phyloP scores from a whole-genome alignment of 1,140 invertebrate species.

The Metaphire vulgaris region DNA sequence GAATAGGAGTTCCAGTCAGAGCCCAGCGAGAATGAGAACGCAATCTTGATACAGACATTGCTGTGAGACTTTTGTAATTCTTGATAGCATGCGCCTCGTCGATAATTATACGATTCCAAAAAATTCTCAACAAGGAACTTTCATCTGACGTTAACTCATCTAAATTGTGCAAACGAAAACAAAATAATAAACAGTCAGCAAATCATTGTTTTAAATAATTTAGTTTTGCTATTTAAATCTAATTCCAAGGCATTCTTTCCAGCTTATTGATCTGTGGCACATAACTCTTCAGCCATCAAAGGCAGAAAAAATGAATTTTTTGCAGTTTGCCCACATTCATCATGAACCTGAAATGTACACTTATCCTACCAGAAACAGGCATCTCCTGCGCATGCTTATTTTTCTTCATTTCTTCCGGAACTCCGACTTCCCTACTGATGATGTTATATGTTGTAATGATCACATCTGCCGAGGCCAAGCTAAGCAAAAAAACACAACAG shows the following conservation, averaged over 20 bases:
- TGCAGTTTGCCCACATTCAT: too few species aligned
- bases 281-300: too few species aligned
- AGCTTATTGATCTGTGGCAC: too few species aligned
- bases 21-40: conserved; percentile 62
- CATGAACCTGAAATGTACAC: too few species aligned
- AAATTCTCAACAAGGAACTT: conserved; percentile 57
- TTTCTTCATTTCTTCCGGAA: conserved; percentile 35
- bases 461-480: conserved; percentile 54
- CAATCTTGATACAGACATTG: conserved; percentile 64
- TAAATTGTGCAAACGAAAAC: not conserved
- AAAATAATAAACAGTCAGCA: not conserved
- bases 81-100: conserved; percentile 89
- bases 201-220: too few species aligned
- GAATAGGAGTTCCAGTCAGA: conserved; percentile 88
- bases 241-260: too few species aligned
- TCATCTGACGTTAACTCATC: not conserved
- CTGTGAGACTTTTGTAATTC: conserved; percentile 72
- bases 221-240: too few species aligned
- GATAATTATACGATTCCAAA: conserved; percentile 77
- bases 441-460: conserved; percentile 57
- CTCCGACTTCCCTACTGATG: conserved; percentile 52
- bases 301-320: too few species aligned
- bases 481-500: too few species aligned
- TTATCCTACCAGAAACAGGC: conserved; percentile 16
- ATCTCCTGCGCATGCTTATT: conserved; percentile 13